A percentile compares a stretch with the other conserved stretches of the same genome.
Conservation (phyloP, 2,113 vertebrate genomes). For the Dasyurus viverrinus region DNA sequence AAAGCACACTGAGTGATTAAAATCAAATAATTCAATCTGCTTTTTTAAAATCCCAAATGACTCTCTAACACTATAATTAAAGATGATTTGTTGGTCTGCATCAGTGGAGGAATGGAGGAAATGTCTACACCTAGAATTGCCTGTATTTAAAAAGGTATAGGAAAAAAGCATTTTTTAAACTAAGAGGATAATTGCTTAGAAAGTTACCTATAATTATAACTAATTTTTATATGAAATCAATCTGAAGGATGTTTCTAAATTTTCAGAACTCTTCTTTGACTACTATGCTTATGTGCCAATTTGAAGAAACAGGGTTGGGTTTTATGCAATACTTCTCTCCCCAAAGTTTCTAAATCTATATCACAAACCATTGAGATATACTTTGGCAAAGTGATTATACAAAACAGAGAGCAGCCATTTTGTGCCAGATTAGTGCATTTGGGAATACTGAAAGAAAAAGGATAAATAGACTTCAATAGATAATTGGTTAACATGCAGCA, state of each 20-base stretch:
- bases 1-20: not conserved
- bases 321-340: not conserved
- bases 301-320: not conserved
- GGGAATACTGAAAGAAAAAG: conserved; percentile 51
- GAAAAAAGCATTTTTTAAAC: not conserved
- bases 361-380: conserved; percentile 41
- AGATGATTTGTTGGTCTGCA: not conserved
- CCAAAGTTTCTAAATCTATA: conserved; percentile 15
- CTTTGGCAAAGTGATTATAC: not conserved
- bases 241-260: not conserved
- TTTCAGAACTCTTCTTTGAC: conserved; percentile 11
- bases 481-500: conserved; percentile 38
- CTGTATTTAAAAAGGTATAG: not conserved
- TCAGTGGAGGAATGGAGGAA: not conserved
- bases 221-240: not conserved
- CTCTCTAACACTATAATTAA: not conserved
- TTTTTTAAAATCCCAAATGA: not conserved
- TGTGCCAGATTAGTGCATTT: conserved; percentile 44
- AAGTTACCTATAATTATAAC: not conserved
- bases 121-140: not conserved
- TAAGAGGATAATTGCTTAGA: not conserved
- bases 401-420: conserved; percentile 19
- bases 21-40: not conserved
- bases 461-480: conserved; percentile 42
- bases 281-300: not conserved